Conservation (phyloP, 2,113 vertebrate species). For the Rhombomys opimus region DNA sequence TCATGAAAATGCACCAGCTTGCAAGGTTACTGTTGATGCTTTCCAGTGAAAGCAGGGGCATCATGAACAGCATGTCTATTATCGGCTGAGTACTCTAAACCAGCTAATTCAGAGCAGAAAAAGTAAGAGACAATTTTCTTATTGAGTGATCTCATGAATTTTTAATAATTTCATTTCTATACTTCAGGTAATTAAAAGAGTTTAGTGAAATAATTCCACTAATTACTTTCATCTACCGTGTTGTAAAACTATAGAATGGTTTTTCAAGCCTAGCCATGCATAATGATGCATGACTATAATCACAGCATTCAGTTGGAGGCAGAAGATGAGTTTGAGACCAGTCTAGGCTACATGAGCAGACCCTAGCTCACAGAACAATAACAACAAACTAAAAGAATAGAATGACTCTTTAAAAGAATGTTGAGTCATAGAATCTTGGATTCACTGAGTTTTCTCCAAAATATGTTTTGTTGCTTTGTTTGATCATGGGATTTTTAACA, state of each 20-base stretch:
- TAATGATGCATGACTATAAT: not conserved
- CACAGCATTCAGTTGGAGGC: not conserved
- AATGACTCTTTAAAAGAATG: not conserved
- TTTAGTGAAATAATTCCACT: constrained; percentile 38
- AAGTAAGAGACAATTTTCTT: constrained; percentile 23
- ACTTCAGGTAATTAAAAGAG: not conserved
- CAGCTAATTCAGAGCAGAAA: not conserved
- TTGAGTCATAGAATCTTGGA: not conserved
- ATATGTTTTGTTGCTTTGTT: not conserved
- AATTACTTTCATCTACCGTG: constrained; percentile 34
- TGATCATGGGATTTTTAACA: not conserved
- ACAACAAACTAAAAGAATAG: not conserved
- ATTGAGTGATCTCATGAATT: not conserved
- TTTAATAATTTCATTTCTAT: constrained; percentile 55
- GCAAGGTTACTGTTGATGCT: not conserved
- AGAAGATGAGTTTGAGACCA: not conserved
- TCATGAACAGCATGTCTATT: not conserved
- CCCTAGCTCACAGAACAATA: not conserved
- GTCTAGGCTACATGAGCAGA: not conserved
- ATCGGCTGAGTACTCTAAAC: not conserved
- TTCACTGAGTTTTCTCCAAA: not conserved
- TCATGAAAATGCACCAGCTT: constrained; percentile 25
- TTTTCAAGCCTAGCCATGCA: not conserved
- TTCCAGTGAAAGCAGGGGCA: constrained; percentile 10
- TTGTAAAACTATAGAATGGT: constrained; percentile 30